Conservation (phyloP, 2,797 vertebrate genomes). For the Microctenopoma stevenorrisi region DNA sequence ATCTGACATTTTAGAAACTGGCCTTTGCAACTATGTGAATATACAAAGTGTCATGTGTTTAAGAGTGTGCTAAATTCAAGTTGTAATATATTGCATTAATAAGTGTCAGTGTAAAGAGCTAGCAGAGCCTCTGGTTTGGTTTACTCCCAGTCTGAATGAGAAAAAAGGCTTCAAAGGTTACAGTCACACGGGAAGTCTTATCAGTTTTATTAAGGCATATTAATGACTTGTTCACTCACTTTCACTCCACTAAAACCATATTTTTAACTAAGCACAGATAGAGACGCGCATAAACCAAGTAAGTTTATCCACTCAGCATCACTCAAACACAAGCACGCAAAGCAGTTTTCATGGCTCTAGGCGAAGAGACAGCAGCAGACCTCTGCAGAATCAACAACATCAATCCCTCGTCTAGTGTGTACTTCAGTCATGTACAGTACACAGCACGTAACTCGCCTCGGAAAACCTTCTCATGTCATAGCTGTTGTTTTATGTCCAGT, state of each 20-base stretch:
- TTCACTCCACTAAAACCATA: not conserved
- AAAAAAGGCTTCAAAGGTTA: constrained; percentile 66
- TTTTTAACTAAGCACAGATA: not conserved
- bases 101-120: constrained; percentile 67
- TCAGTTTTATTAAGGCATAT: constrained; percentile 31
- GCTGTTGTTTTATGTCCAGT: not conserved
- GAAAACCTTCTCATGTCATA: not conserved
- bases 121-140: constrained; percentile 37
- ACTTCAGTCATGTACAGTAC: not conserved
- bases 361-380: not conserved
- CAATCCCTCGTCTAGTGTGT: not conserved
- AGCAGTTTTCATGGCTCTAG: not conserved
- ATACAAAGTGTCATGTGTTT: constrained; percentile 53
- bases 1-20: constrained; percentile 60
- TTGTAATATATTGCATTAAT: constrained; percentile 56
- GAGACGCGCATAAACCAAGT: not conserved
- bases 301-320: not conserved
- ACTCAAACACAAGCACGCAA: not conserved
- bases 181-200: constrained; percentile 32
- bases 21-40: constrained; percentile 53
- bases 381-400: not conserved
- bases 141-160: constrained; percentile 46
- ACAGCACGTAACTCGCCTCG: not conserved
- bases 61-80: constrained; percentile 50
- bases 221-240: constrained; percentile 29